Conservation (phyloP, 2,888 invertebrate species). For the Ernsta delagoae region DNA sequence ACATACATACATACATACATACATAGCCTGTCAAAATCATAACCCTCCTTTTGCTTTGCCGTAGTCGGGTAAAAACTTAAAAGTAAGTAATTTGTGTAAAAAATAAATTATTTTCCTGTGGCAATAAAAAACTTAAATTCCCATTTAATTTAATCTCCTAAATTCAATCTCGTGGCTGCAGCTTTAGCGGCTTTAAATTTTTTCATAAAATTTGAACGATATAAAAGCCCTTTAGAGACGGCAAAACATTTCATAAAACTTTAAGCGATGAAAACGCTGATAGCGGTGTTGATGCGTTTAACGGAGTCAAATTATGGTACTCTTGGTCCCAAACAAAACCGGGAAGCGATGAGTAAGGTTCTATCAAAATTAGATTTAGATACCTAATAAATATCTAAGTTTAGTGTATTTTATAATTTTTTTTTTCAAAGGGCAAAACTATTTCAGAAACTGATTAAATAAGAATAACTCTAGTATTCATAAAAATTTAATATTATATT, state of each 20-base stretch:
- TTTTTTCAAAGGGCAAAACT: no score
- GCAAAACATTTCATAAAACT: conserved; percentile 5
- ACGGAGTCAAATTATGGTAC: not conserved
- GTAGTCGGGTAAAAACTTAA: no score
- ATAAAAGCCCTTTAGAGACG: not conserved
- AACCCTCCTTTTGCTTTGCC: no score
- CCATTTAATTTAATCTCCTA: not conserved
- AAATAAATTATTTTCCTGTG: no score
- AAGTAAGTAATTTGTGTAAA: no score
- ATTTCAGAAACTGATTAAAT: not conserved
- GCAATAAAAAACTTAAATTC: no score
- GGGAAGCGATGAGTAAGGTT: not conserved
- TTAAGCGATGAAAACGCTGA: conserved; percentile 11
- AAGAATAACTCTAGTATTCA: not conserved
- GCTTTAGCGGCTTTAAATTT: not conserved
- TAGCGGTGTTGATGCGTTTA: conserved; percentile 1
- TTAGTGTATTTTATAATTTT: no score
- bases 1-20: no score
- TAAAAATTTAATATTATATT: no score
- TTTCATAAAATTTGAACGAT: not conserved
- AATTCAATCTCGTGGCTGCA: conserved; percentile 7
- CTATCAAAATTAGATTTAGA: conserved; percentile 11
- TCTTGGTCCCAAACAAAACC: conserved; percentile 6
- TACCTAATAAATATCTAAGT: no score
- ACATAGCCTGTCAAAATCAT: no score